These are phyloP conservation scores for Campoplex nolae DNA, from an alignment of 2,888 invertebrate species.

Conservation along the genomic window DNA sequence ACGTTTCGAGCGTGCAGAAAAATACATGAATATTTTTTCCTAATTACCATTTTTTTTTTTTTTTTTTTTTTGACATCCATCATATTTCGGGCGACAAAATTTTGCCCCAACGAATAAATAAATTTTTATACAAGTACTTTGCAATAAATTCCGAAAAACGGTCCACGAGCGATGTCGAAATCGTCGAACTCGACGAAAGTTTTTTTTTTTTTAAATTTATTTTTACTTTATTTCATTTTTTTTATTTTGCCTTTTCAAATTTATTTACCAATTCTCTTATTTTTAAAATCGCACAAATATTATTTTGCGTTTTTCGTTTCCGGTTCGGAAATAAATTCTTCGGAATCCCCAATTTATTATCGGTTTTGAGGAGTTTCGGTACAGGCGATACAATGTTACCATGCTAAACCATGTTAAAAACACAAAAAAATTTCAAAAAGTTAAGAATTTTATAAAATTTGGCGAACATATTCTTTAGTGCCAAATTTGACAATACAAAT, in stretches of 20 bases:
- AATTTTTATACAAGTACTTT: not conserved
- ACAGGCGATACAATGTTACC: too few relatives aligned
- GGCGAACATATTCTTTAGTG: too few relatives aligned
- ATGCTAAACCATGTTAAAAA: too few relatives aligned
- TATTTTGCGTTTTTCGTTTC: not conserved
- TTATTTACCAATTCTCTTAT: not conserved
- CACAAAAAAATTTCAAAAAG: too few relatives aligned
- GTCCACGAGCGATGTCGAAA: not conserved
- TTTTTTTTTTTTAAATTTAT: not conserved
- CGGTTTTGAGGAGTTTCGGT: not conserved
- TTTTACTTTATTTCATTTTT: too few relatives aligned
- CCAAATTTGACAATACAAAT: too few relatives aligned
- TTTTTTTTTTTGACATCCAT: not conserved
- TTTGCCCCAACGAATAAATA: not conserved
- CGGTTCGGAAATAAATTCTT: not conserved
- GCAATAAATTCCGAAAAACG: not conserved
- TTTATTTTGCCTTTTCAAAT: not conserved
- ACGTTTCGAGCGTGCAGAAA: conserved; percentile 26
- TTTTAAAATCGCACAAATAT: not conserved
- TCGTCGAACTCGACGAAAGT: not conserved
- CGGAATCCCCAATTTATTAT: not conserved
- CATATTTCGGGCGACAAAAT: not conserved
- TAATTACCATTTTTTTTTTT: not conserved
- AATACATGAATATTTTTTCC: conserved; percentile 22
- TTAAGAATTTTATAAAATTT: too few relatives aligned